Evolutionary conservation across 1,140 invertebrate genomes (phyloP).

Genomic region (Manduca sexta): DNA sequence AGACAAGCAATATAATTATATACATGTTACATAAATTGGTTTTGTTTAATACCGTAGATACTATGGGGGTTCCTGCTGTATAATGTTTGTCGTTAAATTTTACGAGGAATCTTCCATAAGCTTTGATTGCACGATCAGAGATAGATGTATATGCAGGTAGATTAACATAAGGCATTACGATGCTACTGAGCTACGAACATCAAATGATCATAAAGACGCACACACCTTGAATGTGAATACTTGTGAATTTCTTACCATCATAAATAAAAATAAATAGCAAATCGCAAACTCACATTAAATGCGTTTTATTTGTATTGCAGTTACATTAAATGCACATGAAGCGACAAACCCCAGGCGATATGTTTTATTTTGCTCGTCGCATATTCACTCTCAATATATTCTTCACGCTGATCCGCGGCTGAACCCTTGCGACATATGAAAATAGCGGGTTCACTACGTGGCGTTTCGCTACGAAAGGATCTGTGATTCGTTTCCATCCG

Average conservation of each 20-base stretch:
- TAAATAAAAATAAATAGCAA: too few species aligned
- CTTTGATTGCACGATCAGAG: conserved; percentile 25
- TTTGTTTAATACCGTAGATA: conserved; percentile 28
- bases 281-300: too few species aligned
- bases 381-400: conserved; percentile 50
- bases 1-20: too few species aligned
- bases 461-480: conserved; percentile 20
- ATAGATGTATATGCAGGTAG: conserved; percentile 1
- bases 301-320: too few species aligned
- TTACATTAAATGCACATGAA: too few species aligned
- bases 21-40: neutral
- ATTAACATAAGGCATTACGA: neutral
- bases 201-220: neutral
- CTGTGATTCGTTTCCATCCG: neutral
- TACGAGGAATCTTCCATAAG: conserved; percentile 42
- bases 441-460: conserved; percentile 31
- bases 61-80: conserved; percentile 24
- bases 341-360: neutral
- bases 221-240: neutral
- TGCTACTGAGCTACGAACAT: neutral
- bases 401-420: conserved; percentile 46
- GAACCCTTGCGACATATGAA: conserved; percentile 45
- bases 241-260: too few species aligned
- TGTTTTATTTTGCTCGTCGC: conserved; percentile 31
- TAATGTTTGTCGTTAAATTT: conserved; percentile 48